A percentile compares a stretch with the other conserved stretches of the same genome.
These are phyloP conservation scores for Pelosia muscerda DNA, from an alignment of 2,888 invertebrate species.

Conservation along the genomic window DNA sequence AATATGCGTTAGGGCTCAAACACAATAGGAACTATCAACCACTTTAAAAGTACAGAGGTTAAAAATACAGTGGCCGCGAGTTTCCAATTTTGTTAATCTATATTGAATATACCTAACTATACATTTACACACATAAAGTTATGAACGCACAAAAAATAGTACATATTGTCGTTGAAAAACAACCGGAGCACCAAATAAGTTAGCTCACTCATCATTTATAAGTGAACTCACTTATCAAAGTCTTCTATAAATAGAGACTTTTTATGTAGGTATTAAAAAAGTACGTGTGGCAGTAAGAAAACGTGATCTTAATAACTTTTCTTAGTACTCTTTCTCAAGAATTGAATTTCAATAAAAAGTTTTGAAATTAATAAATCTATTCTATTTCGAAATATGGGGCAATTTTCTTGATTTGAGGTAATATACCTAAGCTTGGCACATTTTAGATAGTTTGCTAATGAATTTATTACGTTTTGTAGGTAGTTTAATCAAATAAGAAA, in stretches of 20 bases:
- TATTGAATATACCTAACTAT: conserved; percentile 57
- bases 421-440: no score
- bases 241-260: no score
- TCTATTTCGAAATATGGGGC: no score
- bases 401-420: not conserved
- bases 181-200: not conserved
- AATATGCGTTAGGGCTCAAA: conserved; percentile 46
- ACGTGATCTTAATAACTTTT: no score
- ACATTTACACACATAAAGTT: conserved; percentile 58
- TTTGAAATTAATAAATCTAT: not conserved
- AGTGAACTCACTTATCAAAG: not conserved
- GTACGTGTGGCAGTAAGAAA: no score
- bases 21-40: conserved; percentile 82
- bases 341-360: not conserved
- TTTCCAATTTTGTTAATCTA: conserved; percentile 57
- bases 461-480: no score
- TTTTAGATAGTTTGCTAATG: no score
- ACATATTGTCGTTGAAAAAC: not conserved
- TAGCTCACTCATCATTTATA: not conserved
- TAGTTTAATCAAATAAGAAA: no score
- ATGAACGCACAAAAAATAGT: conserved; percentile 29
- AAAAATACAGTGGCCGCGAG: conserved; percentile 68
- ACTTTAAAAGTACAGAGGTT: conserved; percentile 65
- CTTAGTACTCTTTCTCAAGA: not conserved
- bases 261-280: no score